phyloP scores from a whole-genome alignment of 2,888 invertebrate genomes.

The Agrochola lota region DNA sequence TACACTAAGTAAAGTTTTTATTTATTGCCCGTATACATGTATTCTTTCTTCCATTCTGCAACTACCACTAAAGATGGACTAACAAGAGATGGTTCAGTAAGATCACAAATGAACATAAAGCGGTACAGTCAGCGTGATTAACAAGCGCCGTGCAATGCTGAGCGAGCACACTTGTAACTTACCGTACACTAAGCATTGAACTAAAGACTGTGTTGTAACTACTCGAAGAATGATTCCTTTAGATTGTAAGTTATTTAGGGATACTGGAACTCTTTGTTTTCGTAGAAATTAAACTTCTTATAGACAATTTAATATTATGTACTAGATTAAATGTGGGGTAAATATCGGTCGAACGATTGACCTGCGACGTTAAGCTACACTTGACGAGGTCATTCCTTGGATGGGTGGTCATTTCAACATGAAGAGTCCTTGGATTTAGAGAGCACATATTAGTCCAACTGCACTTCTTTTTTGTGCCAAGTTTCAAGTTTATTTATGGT shows the following conservation, averaged over 20 bases:
- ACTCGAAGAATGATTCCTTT: background rate
- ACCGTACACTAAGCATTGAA: background rate
- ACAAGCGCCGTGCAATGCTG: conserved; percentile 7
- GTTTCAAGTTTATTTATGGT: no score
- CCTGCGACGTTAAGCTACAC: background rate
- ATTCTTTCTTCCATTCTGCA: background rate
- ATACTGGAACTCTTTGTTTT: background rate
- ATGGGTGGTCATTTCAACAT: background rate
- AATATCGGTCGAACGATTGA: background rate
- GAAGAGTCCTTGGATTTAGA: background rate
- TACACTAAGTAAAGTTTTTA: background rate
- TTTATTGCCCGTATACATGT: background rate
- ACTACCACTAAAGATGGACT: background rate
- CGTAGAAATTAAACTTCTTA: background rate
- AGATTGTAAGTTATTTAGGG: background rate
- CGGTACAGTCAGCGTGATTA: conserved; percentile 39
- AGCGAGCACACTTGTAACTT: conserved; percentile 19
- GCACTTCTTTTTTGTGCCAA: no score
- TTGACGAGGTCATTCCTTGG: background rate
- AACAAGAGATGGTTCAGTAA: background rate
- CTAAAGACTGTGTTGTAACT: background rate
- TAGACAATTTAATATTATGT: background rate
- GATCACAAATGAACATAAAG: conserved; percentile 42
- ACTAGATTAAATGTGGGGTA: background rate
- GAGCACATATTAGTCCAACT: no score